These are phyloP conservation scores for Cheiracanthium punctorium DNA, from an alignment of 2,888 invertebrate species.

Conservation along the genomic window DNA sequence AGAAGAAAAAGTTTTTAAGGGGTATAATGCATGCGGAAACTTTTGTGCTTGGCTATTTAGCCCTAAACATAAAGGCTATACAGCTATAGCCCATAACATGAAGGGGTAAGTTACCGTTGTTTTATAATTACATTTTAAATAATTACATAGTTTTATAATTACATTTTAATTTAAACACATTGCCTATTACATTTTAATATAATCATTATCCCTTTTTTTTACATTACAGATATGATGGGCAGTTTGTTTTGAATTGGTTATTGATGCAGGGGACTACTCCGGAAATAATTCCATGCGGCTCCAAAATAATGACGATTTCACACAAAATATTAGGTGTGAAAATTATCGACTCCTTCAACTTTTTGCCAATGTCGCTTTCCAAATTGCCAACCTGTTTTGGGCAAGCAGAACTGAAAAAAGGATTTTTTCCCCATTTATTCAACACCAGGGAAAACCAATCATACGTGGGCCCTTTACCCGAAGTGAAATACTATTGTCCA, in stretches of 20 bases:
- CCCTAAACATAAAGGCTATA: not conserved
- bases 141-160: not conserved
- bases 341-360: slow-evolving; percentile 29
- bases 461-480: not conserved
- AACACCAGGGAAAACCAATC: not conserved
- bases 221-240: slow-evolving; percentile 8
- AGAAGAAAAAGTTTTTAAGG: not conserved
- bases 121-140: no score
- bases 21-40: not conserved
- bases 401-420: slow-evolving; percentile 3
- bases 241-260: slow-evolving; percentile 18
- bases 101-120: not conserved
- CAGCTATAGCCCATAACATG: slow-evolving; percentile 30
- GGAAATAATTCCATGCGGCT: slow-evolving; percentile 15
- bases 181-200: not conserved
- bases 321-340: not conserved
- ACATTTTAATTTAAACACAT: not conserved
- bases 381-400: slow-evolving; percentile 29
- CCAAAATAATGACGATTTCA: not conserved
- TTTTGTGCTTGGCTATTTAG: slow-evolving; percentile 29
- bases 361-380: slow-evolving; percentile 16
- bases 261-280: slow-evolving; percentile 4
- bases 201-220: not conserved
- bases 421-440: slow-evolving; percentile 34
- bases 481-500: not conserved